Percentiles rank a stretch among this genome's conserved stretches.
Conservation (phyloP, 2,113 vertebrate species). For the Zosterops lateralis region DNA sequence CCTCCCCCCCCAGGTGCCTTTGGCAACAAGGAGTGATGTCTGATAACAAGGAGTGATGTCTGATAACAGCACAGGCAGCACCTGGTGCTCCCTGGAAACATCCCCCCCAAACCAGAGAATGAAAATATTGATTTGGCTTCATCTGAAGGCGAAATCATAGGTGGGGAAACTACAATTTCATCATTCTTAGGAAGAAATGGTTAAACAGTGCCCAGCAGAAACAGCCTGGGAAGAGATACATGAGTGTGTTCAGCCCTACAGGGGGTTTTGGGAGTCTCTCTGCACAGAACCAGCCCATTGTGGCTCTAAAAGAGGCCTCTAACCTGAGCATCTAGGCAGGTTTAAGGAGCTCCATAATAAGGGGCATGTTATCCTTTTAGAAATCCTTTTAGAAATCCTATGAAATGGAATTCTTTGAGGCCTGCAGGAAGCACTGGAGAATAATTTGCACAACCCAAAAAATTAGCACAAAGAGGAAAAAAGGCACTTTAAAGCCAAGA, state of each 20-base stretch:
- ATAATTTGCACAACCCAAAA: not conserved
- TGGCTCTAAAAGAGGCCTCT: not conserved
- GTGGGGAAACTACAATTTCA: not conserved
- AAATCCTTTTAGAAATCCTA: not conserved
- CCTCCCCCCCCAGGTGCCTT: not conserved
- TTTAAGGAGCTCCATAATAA: not conserved
- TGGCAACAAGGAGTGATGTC: too few species aligned
- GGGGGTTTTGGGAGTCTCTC: not conserved
- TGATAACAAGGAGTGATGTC: too few species aligned
- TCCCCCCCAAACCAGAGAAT: fast-evolving
- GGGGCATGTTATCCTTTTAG: not conserved
- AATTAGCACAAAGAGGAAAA: not conserved
- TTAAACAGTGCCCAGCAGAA: not conserved
- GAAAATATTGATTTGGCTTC: fast-evolving
- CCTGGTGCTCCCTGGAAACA: fast-evolving
- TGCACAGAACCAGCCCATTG: not conserved
- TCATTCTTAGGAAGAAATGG: not conserved
- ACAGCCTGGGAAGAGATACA: fast-evolving
- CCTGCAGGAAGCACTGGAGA: not conserved
- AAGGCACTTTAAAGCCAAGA: not conserved
- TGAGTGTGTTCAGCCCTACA: not conserved
- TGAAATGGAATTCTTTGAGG: not conserved
- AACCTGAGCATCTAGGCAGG: not conserved
- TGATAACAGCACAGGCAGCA: not conserved
- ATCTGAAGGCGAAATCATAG: fast-evolving